Percentiles rank a stretch among this genome's conserved stretches.
phyloP scores from a whole-genome alignment of 2,797 vertebrate genomes.

The Hippopotamyrus pictus region DNA sequence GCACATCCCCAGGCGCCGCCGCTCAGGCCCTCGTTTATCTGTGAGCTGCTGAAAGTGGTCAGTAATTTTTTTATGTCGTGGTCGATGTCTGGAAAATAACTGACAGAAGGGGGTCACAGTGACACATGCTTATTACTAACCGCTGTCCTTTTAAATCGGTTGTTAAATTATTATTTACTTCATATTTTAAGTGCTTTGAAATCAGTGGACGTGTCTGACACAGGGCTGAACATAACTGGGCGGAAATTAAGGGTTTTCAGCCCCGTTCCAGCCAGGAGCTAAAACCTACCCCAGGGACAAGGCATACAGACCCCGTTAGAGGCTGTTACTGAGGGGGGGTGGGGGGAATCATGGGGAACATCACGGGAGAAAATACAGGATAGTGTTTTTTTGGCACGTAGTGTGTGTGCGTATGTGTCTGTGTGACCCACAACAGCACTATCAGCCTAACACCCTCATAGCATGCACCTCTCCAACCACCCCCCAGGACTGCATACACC shows the following conservation, averaged over 20 bases:
- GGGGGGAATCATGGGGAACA: not conserved
- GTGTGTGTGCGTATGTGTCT: not conserved
- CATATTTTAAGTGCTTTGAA: constrained; percentile 6
- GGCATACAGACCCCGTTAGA: not conserved
- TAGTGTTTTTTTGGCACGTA: not conserved
- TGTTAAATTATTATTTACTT: not conserved
- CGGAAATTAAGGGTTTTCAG: not conserved
- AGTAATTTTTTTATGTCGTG: not conserved
- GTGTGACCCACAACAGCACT: not conserved
- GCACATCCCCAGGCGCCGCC: not conserved
- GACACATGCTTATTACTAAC: not conserved
- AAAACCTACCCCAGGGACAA: not conserved
- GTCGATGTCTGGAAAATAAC: not conserved
- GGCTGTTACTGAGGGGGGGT: not conserved
- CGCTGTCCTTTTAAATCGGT: not conserved
- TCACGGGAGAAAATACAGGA: not conserved
- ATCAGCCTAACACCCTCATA: not conserved
- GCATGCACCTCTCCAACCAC: not conserved
- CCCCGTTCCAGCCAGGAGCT: not conserved
- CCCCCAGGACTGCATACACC: not conserved
- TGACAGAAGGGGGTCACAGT: not conserved
- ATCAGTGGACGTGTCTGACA: not conserved
- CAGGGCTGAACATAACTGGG: not conserved
- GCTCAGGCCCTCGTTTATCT: not conserved
- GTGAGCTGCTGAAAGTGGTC: not conserved